Conservation (phyloP, 2,113 vertebrate genomes). For the Oreochromis aureus region DNA sequence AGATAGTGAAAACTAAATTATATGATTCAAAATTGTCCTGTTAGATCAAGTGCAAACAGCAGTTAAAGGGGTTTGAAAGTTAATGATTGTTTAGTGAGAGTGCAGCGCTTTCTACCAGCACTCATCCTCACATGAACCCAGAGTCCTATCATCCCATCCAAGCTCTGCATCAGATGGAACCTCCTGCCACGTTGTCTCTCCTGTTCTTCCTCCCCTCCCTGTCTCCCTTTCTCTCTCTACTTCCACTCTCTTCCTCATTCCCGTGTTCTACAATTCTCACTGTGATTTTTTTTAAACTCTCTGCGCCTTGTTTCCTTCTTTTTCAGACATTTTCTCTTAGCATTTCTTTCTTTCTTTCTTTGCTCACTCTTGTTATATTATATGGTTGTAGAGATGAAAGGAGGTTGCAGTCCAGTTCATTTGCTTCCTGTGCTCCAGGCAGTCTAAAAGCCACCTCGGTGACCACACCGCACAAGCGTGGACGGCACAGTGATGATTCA, state of each 20-base stretch:
- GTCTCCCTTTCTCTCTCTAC: background rate
- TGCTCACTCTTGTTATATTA: background rate
- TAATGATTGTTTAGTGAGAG: constrained; percentile 49
- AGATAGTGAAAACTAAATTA: constrained; percentile 26
- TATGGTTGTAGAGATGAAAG: constrained; percentile 18
- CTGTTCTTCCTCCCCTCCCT: constrained; percentile 12
- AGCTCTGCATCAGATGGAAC: constrained; percentile 37
- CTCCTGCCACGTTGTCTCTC: constrained; percentile 76
- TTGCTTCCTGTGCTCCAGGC: constrained; percentile 41
- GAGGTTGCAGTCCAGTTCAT: constrained; percentile 29
- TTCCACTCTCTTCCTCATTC: constrained; percentile 44
- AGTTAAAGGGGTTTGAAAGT: constrained; percentile 22
- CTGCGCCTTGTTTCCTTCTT: background rate
- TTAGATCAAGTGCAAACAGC: constrained; percentile 24
- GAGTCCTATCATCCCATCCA: constrained; percentile 28
- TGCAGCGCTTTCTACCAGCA: background rate
- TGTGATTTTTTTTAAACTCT: background rate
- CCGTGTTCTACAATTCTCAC: constrained; percentile 13
- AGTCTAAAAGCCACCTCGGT: constrained; percentile 51
- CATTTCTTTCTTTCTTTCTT: background rate
- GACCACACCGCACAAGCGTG: constrained; percentile 28
- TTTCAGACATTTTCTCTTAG: background rate
- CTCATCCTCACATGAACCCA: constrained; percentile 67
- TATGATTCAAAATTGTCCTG: background rate
- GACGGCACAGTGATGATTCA: constrained; percentile 10